Conservation (phyloP, 2,113 vertebrate genomes). For the Semnornis frantzii region DNA sequence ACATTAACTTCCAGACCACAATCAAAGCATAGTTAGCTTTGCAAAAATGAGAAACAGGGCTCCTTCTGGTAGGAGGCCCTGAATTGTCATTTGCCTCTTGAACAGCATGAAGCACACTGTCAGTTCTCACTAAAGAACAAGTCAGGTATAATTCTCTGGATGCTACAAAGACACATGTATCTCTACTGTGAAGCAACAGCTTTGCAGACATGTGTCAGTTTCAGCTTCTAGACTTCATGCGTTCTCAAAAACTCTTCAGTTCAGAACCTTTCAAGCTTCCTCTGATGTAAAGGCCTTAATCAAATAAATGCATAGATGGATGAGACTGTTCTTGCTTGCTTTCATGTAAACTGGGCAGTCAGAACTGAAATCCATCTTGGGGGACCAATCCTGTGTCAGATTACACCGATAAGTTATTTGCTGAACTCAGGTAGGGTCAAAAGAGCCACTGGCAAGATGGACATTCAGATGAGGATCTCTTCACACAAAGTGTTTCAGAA, state of each 20-base stretch:
- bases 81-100: not conserved
- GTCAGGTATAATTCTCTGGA: not conserved
- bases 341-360: not conserved
- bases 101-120: not conserved
- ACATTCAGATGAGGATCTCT: not conserved
- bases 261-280: not conserved
- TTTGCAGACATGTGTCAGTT: not conserved
- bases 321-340: not conserved
- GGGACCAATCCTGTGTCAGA: not conserved
- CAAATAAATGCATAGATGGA: not conserved
- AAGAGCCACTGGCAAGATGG: not conserved
- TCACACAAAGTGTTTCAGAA: not conserved
- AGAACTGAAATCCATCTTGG: not conserved
- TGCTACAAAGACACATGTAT: not conserved
- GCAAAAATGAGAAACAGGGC: constrained; percentile 47
- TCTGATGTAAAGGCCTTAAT: not conserved
- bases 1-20: constrained; percentile 3
- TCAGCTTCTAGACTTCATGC: not conserved
- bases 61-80: not conserved
- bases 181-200: not conserved
- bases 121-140: not conserved
- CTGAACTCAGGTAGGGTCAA: not conserved
- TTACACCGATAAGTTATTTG: not conserved
- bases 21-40: constrained; percentile 8
- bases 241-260: not conserved